Evolutionary conservation across 2,113 vertebrate genomes (phyloP).

Genomic region (Echinops telfairi): DNA sequence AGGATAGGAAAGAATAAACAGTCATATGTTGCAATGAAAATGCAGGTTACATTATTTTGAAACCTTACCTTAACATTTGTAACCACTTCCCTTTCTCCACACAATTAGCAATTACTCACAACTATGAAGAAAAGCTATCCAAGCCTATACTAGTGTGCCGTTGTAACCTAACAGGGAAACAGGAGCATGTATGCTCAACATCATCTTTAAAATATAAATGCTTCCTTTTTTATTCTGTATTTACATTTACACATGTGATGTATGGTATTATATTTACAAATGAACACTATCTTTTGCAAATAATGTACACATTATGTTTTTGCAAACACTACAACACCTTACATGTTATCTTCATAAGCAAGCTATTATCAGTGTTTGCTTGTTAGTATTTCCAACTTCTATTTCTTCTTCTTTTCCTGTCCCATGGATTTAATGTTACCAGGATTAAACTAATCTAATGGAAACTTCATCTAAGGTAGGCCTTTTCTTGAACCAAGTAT

Average conservation of each 20-base stretch:
- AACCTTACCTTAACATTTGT: conserved; percentile 25
- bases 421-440: not conserved
- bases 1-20: conserved; percentile 39
- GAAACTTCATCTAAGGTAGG: not conserved
- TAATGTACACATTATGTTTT: not conserved
- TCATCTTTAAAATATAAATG: conserved; percentile 12
- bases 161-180: not conserved
- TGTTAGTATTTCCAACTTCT: not conserved
- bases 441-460: not conserved
- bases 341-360: not conserved
- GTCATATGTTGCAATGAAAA: not conserved
- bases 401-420: not conserved
- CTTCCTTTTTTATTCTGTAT: conserved; percentile 20
- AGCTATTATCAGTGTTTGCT: not conserved
- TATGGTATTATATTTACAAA: not conserved
- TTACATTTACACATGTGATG: not conserved
- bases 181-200: not conserved
- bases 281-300: not conserved
- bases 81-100: not conserved
- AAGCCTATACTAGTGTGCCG: not conserved
- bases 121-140: conserved; percentile 19
- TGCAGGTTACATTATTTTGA: conserved; percentile 2
- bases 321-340: not conserved
- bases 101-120: conserved; percentile 6
- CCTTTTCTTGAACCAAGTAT: not conserved